These are phyloP conservation scores for Poeciliopsis prolifica DNA, from an alignment of 2,113 vertebrate species.

Conservation along the genomic window DNA sequence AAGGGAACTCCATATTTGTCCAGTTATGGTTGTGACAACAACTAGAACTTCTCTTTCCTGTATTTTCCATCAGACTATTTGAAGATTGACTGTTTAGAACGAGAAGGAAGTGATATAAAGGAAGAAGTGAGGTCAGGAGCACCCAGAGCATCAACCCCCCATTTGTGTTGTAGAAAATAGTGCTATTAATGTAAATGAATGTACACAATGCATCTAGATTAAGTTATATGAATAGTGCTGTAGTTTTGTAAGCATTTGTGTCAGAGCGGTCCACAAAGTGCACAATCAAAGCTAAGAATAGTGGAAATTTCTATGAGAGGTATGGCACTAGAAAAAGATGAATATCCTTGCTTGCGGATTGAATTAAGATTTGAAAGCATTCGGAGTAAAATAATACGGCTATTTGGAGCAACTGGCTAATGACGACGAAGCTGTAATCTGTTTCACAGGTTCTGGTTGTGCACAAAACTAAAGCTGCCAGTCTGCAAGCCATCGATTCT, in stretches of 20 bases:
- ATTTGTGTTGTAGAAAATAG: neutral
- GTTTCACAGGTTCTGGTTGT: no score
- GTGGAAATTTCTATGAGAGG: neutral
- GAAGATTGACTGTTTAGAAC: constrained; percentile 3
- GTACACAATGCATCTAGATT: neutral
- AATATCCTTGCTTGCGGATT: no score
- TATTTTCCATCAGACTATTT: neutral
- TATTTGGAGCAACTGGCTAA: no score
- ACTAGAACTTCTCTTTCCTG: neutral
- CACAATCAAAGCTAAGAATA: neutral
- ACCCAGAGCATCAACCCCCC: neutral
- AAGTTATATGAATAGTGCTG: neutral
- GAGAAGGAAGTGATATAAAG: constrained; percentile 22
- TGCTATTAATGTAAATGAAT: neutral
- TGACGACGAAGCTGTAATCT: no score
- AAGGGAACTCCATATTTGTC: no score
- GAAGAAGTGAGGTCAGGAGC: constrained; percentile 54
- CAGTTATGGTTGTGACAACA: no score
- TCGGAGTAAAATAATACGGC: no score
- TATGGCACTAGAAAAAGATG: no score
- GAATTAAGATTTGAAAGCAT: no score
- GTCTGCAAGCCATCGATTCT: no score
- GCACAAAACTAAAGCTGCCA: no score
- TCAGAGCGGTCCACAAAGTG: neutral
- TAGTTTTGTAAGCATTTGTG: neutral